phyloP scores from a whole-genome alignment of 2,113 vertebrate genomes.

The Clarias gariepinus region DNA sequence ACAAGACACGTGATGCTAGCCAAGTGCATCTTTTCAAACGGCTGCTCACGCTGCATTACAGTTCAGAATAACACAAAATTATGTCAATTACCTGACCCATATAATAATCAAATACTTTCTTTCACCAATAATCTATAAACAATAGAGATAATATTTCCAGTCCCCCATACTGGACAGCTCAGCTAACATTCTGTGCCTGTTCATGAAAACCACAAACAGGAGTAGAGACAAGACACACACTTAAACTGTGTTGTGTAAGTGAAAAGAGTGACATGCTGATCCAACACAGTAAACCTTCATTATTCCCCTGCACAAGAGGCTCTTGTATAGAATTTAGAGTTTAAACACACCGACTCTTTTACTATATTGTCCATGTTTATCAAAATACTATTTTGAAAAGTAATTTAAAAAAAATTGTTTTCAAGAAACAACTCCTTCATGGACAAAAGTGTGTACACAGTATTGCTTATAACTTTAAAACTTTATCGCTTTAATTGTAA shows the following conservation, averaged over 20 bases:
- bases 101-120: no score
- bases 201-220: neutral
- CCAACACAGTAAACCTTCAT: neutral
- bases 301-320: neutral
- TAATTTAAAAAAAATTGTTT: neutral
- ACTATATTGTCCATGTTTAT: neutral
- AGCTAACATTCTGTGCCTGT: neutral
- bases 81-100: no score
- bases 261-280: neutral
- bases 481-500: neutral
- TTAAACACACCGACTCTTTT: neutral
- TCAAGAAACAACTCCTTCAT: neutral
- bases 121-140: neutral
- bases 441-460: neutral
- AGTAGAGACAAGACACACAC: no score
- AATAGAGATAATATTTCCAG: neutral
- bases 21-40: no score
- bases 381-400: neutral
- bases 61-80: no score
- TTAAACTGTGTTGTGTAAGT: neutral
- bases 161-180: neutral
- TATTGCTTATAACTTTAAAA: neutral
- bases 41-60: no score
- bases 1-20: no score
- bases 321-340: neutral